A percentile compares a stretch with the other conserved stretches of the same genome.
These are phyloP conservation scores for Cecidostiba fungosa DNA, from an alignment of 2,888 invertebrate genomes.

Conservation along the genomic window DNA sequence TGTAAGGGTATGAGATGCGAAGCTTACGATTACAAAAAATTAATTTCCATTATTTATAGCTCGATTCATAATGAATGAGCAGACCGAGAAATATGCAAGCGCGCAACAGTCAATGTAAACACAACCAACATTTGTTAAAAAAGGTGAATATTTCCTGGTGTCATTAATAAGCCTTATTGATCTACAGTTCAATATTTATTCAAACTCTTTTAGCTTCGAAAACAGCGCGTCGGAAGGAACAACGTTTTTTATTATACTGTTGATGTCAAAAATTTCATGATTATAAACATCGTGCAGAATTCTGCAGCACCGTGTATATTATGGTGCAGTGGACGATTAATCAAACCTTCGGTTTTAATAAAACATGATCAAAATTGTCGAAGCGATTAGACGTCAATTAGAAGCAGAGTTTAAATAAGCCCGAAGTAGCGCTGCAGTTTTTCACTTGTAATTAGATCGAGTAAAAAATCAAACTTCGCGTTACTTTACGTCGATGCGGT, in stretches of 20 bases:
- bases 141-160: neutral
- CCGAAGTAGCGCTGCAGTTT: neutral
- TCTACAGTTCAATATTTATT: neutral
- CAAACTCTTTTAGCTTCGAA: neutral
- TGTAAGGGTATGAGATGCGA: neutral
- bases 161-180: slow-evolving; percentile 7
- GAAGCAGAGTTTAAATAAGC: neutral
- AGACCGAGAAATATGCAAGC: neutral
- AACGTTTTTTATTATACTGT: neutral
- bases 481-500: neutral
- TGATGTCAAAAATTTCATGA: neutral
- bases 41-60: neutral
- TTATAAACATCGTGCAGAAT: too few species aligned
- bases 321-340: neutral
- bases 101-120: neutral
- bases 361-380: slow-evolving; percentile 4
- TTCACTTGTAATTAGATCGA: neutral
- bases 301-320: neutral
- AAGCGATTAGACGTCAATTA: slow-evolving; percentile 2
- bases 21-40: neutral
- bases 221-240: neutral
- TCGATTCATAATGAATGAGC: neutral
- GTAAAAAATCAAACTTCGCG: neutral
- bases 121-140: neutral
- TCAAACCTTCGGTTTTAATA: neutral